phyloP scores from a whole-genome alignment of 2,113 vertebrate genomes.

The Dissostichus mawsoni region DNA sequence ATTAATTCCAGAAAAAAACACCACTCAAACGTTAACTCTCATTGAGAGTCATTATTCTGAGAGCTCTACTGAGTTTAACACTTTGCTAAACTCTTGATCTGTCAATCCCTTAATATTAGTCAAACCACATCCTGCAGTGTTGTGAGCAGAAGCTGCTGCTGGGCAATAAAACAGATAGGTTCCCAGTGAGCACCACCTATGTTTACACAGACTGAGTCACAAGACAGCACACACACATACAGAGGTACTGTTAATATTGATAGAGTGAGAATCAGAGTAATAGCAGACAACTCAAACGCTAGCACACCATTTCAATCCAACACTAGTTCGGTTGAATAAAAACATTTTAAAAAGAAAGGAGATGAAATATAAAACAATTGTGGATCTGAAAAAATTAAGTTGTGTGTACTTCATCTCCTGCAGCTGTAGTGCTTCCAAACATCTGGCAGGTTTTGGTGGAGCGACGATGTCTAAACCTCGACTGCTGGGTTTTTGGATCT shows the following conservation, averaged over 20 bases:
- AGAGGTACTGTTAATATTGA: not conserved
- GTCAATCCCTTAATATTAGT: slow-evolving; percentile 2
- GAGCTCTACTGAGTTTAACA: slow-evolving; percentile 16
- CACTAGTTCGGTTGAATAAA: not conserved
- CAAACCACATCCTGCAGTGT: slow-evolving; percentile 26
- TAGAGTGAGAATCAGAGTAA: not conserved
- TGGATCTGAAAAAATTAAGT: not conserved
- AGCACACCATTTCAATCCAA: not conserved
- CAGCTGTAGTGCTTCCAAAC: slow-evolving; percentile 62
- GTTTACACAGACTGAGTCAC: slow-evolving; percentile 81
- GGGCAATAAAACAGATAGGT: slow-evolving; percentile 31
- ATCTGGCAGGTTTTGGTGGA: slow-evolving; percentile 82
- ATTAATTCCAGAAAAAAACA: not conserved
- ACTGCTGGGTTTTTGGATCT: slow-evolving; percentile 82
- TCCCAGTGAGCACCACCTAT: slow-evolving; percentile 73
- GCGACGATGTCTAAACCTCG: slow-evolving; percentile 80
- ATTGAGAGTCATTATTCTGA: not conserved
- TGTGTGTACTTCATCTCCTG: slow-evolving; percentile 60
- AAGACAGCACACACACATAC: slow-evolving; percentile 53
- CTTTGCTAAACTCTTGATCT: not conserved
- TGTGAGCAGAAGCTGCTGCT: slow-evolving; percentile 15
- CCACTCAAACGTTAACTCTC: not conserved
- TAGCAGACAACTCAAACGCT: not conserved
- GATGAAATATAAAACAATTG: not conserved
- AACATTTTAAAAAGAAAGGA: not conserved